Evolutionary conservation across 2,888 invertebrate genomes (phyloP).

Genomic region (Diaprepes abbreviatus): DNA sequence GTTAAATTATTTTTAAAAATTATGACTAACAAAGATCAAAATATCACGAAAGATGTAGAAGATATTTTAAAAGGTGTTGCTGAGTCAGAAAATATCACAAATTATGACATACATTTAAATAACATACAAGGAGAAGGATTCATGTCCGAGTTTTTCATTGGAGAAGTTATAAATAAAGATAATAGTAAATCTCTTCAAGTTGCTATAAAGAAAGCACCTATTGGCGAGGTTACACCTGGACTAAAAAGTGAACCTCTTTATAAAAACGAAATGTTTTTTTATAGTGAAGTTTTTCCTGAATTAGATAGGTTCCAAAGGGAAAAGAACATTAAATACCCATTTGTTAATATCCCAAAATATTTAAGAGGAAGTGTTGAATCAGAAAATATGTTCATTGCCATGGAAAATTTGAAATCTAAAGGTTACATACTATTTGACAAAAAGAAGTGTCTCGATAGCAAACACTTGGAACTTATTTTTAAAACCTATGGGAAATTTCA

Average conservation of each 20-base stretch:
- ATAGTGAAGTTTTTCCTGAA: conserved; percentile 17
- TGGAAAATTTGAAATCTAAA: conserved; percentile 21
- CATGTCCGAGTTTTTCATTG: conserved; percentile 20
- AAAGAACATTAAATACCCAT: conserved; percentile 8
- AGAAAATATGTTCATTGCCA: conserved; percentile 22
- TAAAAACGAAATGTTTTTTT: conserved; percentile 33
- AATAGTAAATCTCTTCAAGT: conserved; percentile 26
- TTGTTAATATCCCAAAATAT: conserved; percentile 18
- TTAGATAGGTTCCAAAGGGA: conserved; percentile 24
- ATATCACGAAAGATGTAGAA: neutral
- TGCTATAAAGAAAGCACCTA: conserved; percentile 21
- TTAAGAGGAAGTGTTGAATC: conserved; percentile 1
- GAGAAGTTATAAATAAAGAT: conserved; percentile 27
- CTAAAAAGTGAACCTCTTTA: neutral
- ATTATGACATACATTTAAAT: neutral
- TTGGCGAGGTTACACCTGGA: neutral
- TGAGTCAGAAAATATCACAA: neutral
- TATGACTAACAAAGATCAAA: too few relatives aligned
- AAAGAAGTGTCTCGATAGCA: conserved; percentile 17
- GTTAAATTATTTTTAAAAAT: too few relatives aligned
- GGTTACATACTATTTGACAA: conserved; percentile 6
- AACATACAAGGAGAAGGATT: neutral
- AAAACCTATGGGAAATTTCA: conserved; percentile 35
- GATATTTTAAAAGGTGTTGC: neutral
- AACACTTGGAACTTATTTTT: conserved; percentile 28